phyloP scores from a whole-genome alignment of 2,113 vertebrate species.

The Laterallus jamaicensis region DNA sequence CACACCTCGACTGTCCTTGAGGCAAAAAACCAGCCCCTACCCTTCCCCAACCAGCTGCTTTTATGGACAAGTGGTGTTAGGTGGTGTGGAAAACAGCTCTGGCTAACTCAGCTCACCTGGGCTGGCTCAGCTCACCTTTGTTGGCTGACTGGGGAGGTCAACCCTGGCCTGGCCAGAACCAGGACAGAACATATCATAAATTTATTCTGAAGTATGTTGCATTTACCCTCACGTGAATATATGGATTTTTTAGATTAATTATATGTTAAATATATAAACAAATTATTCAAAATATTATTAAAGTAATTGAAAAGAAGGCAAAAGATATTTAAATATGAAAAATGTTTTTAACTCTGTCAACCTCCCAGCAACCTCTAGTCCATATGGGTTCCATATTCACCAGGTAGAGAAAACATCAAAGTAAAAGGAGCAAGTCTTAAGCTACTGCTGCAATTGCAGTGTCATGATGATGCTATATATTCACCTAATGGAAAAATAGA shows the following conservation, averaged over 20 bases:
- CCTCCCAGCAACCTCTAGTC: not conserved
- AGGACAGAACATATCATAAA: not conserved
- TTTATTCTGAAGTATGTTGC: not conserved
- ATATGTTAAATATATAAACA: not conserved
- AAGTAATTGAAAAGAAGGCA: not conserved
- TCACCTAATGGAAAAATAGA: not conserved
- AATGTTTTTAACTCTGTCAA: not conserved
- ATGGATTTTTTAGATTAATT: not conserved
- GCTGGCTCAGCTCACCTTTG: no score
- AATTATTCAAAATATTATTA: not conserved
- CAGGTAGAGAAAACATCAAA: not conserved
- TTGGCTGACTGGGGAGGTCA: no score
- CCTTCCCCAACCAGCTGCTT: no score
- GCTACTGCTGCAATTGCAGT: not conserved
- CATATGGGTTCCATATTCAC: not conserved
- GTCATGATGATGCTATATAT: not conserved
- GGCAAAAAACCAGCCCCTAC: no score
- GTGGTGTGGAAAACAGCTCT: no score
- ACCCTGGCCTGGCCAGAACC: no score
- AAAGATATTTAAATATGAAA: not conserved
- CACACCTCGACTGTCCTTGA: no score
- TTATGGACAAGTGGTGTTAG: no score
- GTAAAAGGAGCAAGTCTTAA: not conserved
- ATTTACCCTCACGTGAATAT: not conserved
- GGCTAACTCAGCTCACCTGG: no score